Evolutionary conservation across 2,888 invertebrate genomes (phyloP), one percentile per base, ranked within the genome.

Genomic region (Exephanes ischioxanthus): DNA sequence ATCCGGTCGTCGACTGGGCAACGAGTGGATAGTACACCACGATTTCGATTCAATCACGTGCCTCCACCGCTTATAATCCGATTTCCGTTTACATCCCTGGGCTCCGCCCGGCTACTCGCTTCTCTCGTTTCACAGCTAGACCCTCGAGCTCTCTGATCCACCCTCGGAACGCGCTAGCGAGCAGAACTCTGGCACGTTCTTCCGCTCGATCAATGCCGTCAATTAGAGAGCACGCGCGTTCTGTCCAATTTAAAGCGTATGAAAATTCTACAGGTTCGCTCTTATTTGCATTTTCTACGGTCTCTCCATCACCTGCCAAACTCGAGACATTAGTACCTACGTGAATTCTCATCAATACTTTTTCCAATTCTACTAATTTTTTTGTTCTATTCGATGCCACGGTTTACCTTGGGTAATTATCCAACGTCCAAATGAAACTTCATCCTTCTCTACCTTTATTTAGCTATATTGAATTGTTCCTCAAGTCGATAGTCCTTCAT

Each of bases 171-270:
- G 26, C 19, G 70, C 82, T 55, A 26, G 30, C 51, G 16, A 37
- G 30, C 16, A 41, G 48, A 78, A 41, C 78, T 85, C 68, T 81
- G 75, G 73, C 85, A 79, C 75, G 81, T 82, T 73, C 63, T 85
- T 85, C 81, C 85, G 75, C 78, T 82, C 78, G 82, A 85, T 85
- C 85, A 85, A 85, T 85, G 84, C 78, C 84, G 77, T 81, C 73
- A 81, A 85, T 85, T 85, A 85, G 81, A 81, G 78, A 73, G 45
- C 78, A 85, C 73, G 67, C 55, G 72, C 55, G 37, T 66, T 76
- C 66, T 33, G 33, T 33, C 76, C 33, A 66, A 76, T 66, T 58
- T 11, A 66, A 66, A 76, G 53, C 66, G 66, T 66, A 51, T 51
- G 63, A 30, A 33, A 33, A 33, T 63, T 63, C n/a, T 37, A 37